Base-by-base conservation (phyloP, 2,113 vertebrate species). In the Hoplias malabaricus region DNA sequence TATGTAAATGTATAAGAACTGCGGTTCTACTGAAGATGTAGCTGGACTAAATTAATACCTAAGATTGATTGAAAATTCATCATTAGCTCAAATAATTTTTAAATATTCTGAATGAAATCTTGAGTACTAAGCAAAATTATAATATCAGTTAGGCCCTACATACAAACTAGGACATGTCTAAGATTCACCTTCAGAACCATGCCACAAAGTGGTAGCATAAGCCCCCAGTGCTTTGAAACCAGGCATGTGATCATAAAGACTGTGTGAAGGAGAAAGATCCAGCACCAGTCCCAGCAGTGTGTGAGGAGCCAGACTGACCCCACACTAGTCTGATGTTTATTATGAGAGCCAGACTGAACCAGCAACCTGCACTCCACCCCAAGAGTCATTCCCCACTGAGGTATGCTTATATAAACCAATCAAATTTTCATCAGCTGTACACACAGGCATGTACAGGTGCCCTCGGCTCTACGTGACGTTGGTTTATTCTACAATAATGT, bases 401-500 rank as follows among this genome's bases (percentile, higher is more conserved):
- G 25, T 31, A 67, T 54, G 36, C 43, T 66, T 66, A 70, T 31
- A 70, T 57, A 81, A 69, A 77, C 14, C 31, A 77, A 77, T 77
- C 23, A 56, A 48, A 34, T 38, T 80, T 80, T 70, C 68, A 65
- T 70, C 46, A 70, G 50, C 34, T 43, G 7, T 31, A 62, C 11
- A 63, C 38, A 25, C 40, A 11, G 29, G 53, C 43, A 27, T 6
- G 34, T 57, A 72, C 70, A 59, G 36, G 3, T 43, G 16, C 14
- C 31, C 31, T 23, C n/a, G 3, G 19, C 8, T 42, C 38, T 48
- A 11, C 48, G 29, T 6, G 11, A 9, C 21, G 13, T 19, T 48
- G 29, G 31, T 62, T 62, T 36, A 33, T 23, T 21, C 12, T 62
- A 53, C 25, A 6, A 48, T 59, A 40, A 21, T 12, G 46, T 61